Conservation (phyloP, 2,797 vertebrate species). For the Urocyon cinereoargenteus region DNA sequence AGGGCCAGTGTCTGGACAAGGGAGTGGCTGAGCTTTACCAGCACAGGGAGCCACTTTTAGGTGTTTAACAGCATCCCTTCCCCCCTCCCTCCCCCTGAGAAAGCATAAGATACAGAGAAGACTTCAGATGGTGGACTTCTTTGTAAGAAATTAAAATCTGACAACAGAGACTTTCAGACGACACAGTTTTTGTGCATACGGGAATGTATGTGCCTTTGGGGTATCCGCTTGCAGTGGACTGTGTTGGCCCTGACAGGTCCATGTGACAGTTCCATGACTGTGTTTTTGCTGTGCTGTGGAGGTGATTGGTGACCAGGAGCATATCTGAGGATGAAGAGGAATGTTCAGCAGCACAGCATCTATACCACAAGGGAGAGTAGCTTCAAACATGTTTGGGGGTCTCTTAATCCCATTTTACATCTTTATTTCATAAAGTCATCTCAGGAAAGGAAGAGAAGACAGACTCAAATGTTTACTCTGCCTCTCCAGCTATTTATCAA, state of each 20-base stretch:
- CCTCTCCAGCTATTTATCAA: slow-evolving; percentile 14
- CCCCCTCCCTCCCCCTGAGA: not conserved
- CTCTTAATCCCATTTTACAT: not conserved
- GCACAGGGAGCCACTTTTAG: not conserved
- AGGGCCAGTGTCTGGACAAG: not conserved
- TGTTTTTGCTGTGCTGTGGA: not conserved
- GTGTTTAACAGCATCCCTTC: not conserved
- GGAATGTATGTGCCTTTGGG: not conserved
- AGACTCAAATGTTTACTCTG: not conserved
- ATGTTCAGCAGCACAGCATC: not conserved
- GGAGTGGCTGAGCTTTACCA: not conserved
- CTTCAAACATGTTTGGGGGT: slow-evolving; percentile 5
- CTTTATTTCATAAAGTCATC: slow-evolving; percentile 53
- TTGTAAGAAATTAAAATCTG: slow-evolving; percentile 23
- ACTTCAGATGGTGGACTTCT: not conserved
- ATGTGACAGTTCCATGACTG: not conserved
- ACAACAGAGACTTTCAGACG: not conserved
- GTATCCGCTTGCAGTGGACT: not conserved
- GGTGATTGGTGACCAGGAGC: slow-evolving; percentile 1
- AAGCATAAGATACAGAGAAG: not conserved
- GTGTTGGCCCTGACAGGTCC: not conserved
- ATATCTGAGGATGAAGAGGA: not conserved
- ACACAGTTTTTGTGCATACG: not conserved
- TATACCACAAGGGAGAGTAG: not conserved
- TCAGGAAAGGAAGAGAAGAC: slow-evolving; percentile 3